A percentile compares a stretch with the other conserved stretches of the same genome.
Conservation (phyloP, 2,113 vertebrate genomes). For the Vulpes lagopus region DNA sequence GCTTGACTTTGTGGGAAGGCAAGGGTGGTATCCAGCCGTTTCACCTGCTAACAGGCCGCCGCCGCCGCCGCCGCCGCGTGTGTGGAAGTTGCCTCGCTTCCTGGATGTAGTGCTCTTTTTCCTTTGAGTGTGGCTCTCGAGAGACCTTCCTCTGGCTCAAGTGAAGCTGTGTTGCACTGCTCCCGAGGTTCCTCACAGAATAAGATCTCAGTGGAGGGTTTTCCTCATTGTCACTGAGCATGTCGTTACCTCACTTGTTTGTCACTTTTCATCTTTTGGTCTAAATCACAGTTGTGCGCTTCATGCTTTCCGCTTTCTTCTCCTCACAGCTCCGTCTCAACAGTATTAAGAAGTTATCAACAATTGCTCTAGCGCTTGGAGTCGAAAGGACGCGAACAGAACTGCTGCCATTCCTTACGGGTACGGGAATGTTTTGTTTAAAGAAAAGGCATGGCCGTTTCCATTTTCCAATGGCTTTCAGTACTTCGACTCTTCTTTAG, state of each 20-base stretch:
- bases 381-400: slow-evolving; percentile 95
- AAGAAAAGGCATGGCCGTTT: neutral
- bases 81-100: neutral
- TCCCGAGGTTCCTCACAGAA: neutral
- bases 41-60: neutral
- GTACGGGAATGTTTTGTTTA: slow-evolving; percentile 81
- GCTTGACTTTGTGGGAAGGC: neutral
- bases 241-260: neutral
- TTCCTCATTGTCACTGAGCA: neutral
- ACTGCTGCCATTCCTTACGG: slow-evolving; percentile 95
- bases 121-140: neutral
- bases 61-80: neutral
- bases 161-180: neutral
- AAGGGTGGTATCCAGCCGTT: neutral
- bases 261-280: neutral
- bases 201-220: neutral
- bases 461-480: slow-evolving; percentile 2
- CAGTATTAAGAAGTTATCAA: slow-evolving; percentile 96
- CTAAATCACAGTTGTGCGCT: slow-evolving; percentile 14
- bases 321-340: slow-evolving; percentile 91
- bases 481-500: neutral
- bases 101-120: neutral
- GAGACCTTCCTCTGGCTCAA: neutral
- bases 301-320: neutral
- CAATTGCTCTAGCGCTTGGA: slow-evolving; percentile 94